Base-by-base conservation (phyloP, 2,888 invertebrate genomes). In the Orthosia incerta region DNA sequence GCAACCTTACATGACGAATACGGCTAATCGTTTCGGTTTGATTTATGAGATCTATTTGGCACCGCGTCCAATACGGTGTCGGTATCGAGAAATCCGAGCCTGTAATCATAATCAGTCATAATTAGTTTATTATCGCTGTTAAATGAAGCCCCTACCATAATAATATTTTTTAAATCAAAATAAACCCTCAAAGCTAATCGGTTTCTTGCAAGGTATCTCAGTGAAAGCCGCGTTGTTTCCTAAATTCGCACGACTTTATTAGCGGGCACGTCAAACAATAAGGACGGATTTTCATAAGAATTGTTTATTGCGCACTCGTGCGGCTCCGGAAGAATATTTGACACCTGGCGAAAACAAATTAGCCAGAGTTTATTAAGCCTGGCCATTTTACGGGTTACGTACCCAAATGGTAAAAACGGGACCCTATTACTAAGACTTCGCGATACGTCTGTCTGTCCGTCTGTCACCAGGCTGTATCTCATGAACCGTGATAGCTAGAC, bases 21-120 rank as follows among this genome's bases (percentile, higher is more conserved):
- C 53, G n/a, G 60, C 61, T 65, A 77, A 70, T 77, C 71, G 66
- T 65, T 68, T 71, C 2, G 63, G 71, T 79, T 76, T 81, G 79
- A 78, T 81, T 77, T 77, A 85, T 72, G 67, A 18, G 67, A 71
- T 55, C 63, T 67, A 75, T 79, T 74, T 79, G 77, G 63, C 77
- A 70, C 75, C 46, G 20, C n/a, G 53, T 56, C 66, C 69, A 65
- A 55, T 70, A 66, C 20, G 51, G 23, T 53, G 71, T 72, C 56
- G 65, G 51, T 64, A 71, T 71, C 55, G 55, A 39, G 9, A 50
- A 65, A 18, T 74, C 18, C 12, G 55, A 56, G n/a, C 51, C 57
- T n/a, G 55, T 55, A 71, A 78, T 80, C 79, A 63, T 51, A 65
- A 78, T 80, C 79, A 60, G 20, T 71, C 59, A 56, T 70, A 74